Percentiles rank a stretch among this genome's conserved stretches.
These are phyloP conservation scores for Electrona antarctica DNA, from an alignment of 2,113 vertebrate species.

Conservation along the genomic window DNA sequence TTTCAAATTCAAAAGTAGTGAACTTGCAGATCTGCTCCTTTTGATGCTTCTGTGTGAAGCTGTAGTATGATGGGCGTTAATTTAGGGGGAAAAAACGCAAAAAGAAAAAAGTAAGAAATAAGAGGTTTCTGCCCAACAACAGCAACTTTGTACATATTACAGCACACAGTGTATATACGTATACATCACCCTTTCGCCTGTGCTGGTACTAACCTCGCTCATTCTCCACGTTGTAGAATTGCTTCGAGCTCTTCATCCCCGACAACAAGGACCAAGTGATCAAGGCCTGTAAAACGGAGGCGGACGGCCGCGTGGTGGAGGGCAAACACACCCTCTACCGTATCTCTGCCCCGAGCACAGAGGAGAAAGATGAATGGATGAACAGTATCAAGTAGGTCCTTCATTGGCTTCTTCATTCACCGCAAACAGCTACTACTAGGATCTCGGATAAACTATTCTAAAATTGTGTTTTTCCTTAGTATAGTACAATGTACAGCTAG, in stretches of 20 bases:
- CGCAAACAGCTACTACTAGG: no score
- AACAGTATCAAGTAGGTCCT: conserved; percentile 93
- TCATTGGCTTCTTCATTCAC: background rate
- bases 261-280: conserved; percentile 99
- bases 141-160: no score
- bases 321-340: conserved; percentile 98
- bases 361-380: conserved; percentile 98
- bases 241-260: conserved; percentile 96
- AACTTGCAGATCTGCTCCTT: no score
- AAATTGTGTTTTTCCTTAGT: background rate
- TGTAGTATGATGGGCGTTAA: no score
- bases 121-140: no score
- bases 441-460: background rate
- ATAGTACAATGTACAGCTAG: background rate
- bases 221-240: conserved; percentile 81
- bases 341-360: conserved; percentile 91
- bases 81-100: no score
- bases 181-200: no score
- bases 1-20: no score
- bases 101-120: no score
- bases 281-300: conserved; percentile 98
- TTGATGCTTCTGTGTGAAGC: no score
- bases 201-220: background rate
- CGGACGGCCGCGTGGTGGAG: conserved; percentile 95
- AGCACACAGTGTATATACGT: no score